These are phyloP conservation scores for Podarcis muralis DNA, from an alignment of 2,113 vertebrate genomes.

Conservation along the genomic window DNA sequence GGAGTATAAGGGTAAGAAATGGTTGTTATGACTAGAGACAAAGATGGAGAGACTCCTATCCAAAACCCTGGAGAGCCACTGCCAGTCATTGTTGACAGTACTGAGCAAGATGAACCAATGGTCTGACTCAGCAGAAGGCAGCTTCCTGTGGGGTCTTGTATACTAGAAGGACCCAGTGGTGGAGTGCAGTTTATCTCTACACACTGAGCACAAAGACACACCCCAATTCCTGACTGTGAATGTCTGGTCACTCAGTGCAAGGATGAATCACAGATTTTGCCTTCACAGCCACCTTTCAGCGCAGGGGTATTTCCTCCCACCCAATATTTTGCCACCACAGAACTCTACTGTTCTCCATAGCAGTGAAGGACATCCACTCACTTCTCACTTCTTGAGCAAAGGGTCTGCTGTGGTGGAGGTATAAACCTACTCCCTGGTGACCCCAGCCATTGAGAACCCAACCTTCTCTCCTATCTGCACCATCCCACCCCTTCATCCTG, in stretches of 20 bases:
- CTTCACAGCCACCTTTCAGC: not conserved
- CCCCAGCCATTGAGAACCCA: not conserved
- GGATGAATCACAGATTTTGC: not conserved
- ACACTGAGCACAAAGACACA: too few species aligned
- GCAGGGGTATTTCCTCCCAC: not conserved
- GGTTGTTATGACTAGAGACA: too few species aligned
- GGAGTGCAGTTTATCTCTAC: too few species aligned
- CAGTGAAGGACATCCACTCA: not conserved
- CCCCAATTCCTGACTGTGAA: too few species aligned
- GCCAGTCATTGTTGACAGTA: too few species aligned
- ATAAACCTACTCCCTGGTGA: not conserved
- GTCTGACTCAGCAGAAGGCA: too few species aligned
- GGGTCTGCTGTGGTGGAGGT: not conserved
- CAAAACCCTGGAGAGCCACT: too few species aligned
- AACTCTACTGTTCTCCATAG: not conserved
- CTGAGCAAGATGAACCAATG: too few species aligned
- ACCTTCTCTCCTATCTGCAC: not conserved
- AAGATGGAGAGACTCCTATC: too few species aligned
- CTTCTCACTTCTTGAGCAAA: not conserved
- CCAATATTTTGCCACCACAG: not conserved
- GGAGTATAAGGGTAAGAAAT: too few species aligned
- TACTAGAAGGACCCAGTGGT: too few species aligned
- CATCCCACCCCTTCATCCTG: not conserved
- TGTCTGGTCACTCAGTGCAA: not conserved
- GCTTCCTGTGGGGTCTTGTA: too few species aligned